Evolutionary conservation across 2,797 vertebrate genomes (phyloP).

Genomic region (Typhlichthys eigenmanni): DNA sequence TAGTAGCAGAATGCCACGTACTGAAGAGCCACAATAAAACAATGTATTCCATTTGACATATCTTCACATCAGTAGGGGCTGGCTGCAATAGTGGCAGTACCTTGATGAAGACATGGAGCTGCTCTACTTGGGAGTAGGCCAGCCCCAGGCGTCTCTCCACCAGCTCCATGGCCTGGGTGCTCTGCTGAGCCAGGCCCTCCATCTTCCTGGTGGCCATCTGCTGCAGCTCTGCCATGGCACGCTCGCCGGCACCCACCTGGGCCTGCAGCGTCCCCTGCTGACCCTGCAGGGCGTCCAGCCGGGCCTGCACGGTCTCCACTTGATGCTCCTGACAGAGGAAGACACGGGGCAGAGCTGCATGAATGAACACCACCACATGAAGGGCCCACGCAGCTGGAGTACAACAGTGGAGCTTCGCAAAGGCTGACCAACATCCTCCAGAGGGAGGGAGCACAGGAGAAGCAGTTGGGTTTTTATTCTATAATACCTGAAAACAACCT

Average conservation of each 20-base stretch:
- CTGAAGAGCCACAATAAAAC: too few species aligned
- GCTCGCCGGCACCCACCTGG: conserved; percentile 78
- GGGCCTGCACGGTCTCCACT: conserved; percentile 28
- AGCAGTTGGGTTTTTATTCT: too few species aligned
- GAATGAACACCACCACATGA: too few species aligned
- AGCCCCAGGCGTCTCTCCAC: conserved; percentile 80
- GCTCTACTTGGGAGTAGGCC: conserved; percentile 79
- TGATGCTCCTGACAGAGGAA: not conserved
- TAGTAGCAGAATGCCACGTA: too few species aligned
- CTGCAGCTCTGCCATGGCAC: conserved; percentile 81
- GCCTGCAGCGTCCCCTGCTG: conserved; percentile 75
- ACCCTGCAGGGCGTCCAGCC: conserved; percentile 52
- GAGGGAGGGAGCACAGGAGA: too few species aligned
- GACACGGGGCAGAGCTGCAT: too few species aligned
- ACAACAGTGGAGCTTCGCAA: too few species aligned
- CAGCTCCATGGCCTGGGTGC: conserved; percentile 77
- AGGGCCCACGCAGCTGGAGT: too few species aligned
- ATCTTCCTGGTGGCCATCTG: conserved; percentile 82
- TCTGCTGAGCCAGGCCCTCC: conserved; percentile 83
- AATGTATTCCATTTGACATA: too few species aligned
- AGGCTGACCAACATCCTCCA: too few species aligned
- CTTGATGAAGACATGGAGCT: conserved; percentile 86
- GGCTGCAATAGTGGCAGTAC: conserved; percentile 54
- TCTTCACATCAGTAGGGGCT: too few species aligned
- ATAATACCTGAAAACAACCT: too few species aligned